phyloP scores from a whole-genome alignment of 2,797 vertebrate genomes.

The Gymnoscopelus microlampas region DNA sequence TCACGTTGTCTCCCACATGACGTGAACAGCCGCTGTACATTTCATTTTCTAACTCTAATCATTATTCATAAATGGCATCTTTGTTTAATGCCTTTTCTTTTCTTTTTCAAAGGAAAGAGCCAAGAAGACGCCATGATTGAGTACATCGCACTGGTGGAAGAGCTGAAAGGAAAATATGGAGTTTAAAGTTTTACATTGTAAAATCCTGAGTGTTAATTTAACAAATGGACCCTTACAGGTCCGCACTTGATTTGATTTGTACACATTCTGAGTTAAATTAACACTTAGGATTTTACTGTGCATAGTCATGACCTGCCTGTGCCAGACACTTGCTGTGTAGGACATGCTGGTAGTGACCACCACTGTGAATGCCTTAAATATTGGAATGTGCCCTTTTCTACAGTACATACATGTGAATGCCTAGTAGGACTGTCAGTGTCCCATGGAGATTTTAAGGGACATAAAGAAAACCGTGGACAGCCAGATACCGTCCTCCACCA shows the following conservation, averaged over 20 bases:
- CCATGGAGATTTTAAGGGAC: neutral
- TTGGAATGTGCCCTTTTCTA: slow-evolving; percentile 20
- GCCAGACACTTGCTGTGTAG: neutral
- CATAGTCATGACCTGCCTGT: neutral
- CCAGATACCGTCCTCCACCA: slow-evolving; percentile 18
- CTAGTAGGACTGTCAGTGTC: slow-evolving; percentile 9
- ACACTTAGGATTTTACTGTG: no score
- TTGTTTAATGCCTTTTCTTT: neutral
- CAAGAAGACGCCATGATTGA: slow-evolving; percentile 87
- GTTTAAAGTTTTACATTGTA: slow-evolving; percentile 38
- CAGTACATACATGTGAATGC: slow-evolving; percentile 1
- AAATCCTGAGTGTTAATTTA: no score
- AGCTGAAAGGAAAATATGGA: slow-evolving; percentile 76
- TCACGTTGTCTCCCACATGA: neutral
- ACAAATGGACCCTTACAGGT: no score
- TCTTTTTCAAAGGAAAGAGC: slow-evolving; percentile 80
- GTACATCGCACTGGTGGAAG: slow-evolving; percentile 75
- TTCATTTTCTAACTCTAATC: neutral
- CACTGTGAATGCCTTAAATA: slow-evolving; percentile 40
- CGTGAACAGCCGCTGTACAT: neutral
- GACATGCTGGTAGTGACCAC: neutral
- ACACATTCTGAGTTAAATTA: no score
- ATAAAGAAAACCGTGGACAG: neutral
- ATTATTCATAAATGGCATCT: no score
- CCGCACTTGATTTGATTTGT: no score